Evolutionary conservation across 2,113 vertebrate genomes (phyloP).

Genomic region (Procavia capensis): DNA sequence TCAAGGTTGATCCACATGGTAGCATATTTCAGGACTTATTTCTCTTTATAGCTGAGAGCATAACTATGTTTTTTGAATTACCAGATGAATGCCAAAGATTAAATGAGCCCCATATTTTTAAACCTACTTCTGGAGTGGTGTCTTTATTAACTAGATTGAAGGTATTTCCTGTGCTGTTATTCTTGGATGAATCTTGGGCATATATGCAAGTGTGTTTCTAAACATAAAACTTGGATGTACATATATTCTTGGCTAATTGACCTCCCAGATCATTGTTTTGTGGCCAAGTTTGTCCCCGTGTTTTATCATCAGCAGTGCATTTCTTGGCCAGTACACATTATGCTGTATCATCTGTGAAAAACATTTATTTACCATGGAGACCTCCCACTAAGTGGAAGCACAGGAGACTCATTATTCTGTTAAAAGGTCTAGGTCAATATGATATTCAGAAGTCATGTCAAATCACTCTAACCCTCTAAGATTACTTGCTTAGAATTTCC

Average conservation of each 20-base stretch:
- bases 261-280: slow-evolving; percentile 56
- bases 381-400: slow-evolving; percentile 5
- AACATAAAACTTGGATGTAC: background rate
- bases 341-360: slow-evolving; percentile 55
- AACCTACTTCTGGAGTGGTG: background rate
- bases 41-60: background rate
- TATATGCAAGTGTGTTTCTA: fast-evolving
- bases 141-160: background rate
- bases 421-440: slow-evolving; percentile 59
- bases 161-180: background rate
- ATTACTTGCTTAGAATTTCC: slow-evolving; percentile 53
- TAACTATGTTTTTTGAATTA: background rate
- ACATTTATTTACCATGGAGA: slow-evolving; percentile 65
- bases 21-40: no score
- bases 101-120: background rate
- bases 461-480: slow-evolving; percentile 44
- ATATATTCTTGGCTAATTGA: background rate
- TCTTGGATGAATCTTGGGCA: background rate
- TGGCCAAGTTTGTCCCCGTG: slow-evolving; percentile 67
- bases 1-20: no score
- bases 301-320: slow-evolving; percentile 64
- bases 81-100: background rate
- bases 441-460: slow-evolving; percentile 61
- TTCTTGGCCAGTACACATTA: slow-evolving; percentile 5
- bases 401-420: slow-evolving; percentile 45